These are phyloP conservation scores for Lumbricus terrestris DNA, from an alignment of 2,888 invertebrate species.

Conservation along the genomic window DNA sequence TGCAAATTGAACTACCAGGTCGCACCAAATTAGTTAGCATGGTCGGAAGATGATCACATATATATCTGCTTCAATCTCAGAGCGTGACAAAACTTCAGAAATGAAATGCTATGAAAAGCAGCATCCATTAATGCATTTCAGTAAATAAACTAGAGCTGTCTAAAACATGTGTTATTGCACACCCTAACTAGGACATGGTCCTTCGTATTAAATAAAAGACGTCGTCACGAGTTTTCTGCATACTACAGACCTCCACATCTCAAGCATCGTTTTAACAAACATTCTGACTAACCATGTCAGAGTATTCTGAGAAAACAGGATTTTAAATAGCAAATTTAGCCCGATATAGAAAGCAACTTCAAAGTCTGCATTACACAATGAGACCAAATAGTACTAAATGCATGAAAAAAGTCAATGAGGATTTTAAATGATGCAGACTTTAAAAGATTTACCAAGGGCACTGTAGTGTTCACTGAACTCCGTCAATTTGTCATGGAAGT, in stretches of 20 bases:
- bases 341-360: neutral
- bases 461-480: conserved; percentile 12
- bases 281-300: neutral
- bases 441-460: neutral
- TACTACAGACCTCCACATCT: neutral
- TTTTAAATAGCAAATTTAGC: neutral
- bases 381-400: neutral
- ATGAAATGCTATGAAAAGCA: neutral
- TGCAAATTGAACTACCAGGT: neutral
- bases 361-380: neutral
- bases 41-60: too few relatives aligned
- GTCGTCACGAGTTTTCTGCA: neutral
- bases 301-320: neutral
- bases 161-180: neutral
- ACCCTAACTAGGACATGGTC: neutral
- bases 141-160: neutral
- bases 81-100: neutral
- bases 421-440: too few relatives aligned
- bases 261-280: neutral
- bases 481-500: conserved; percentile 14
- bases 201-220: neutral
- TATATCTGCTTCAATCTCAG: neutral
- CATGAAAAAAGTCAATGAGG: neutral
- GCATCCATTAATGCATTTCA: neutral
- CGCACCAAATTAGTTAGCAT: too few relatives aligned